Evolutionary conservation across 2,797 vertebrate species (phyloP).

Genomic region (Sebastes umbrosus): DNA sequence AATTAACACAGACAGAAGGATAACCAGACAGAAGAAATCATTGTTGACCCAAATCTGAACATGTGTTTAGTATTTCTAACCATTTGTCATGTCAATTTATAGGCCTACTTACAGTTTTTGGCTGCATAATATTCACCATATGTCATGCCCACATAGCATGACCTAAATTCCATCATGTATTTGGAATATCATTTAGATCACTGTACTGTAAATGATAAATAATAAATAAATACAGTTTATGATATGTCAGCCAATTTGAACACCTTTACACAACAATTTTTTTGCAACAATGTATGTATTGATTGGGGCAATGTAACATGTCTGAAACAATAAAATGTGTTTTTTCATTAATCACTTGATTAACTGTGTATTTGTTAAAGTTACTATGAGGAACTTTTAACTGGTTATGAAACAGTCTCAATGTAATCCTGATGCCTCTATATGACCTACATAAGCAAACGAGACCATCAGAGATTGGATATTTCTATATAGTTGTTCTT

Average conservation of each 20-base stretch:
- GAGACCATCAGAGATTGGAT: too few species aligned
- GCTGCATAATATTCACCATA: background rate
- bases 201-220: background rate
- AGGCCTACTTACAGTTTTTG: background rate
- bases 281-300: background rate
- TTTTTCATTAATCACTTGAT: rapidly evolving
- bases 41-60: constrained; percentile 36
- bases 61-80: constrained; percentile 36
- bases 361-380: background rate
- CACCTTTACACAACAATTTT: too few species aligned
- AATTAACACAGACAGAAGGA: constrained; percentile 18
- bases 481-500: too few species aligned
- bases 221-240: background rate
- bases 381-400: too few species aligned
- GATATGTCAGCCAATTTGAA: background rate
- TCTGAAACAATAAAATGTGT: background rate
- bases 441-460: too few species aligned
- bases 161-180: background rate
- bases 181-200: background rate
- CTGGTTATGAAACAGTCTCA: too few species aligned
- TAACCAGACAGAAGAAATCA: constrained; percentile 10
- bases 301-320: background rate
- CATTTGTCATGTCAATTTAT: constrained; percentile 23
- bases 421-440: too few species aligned
- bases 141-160: background rate